phyloP scores from a whole-genome alignment of 2,113 vertebrate species.

The Capreolus pygargus region DNA sequence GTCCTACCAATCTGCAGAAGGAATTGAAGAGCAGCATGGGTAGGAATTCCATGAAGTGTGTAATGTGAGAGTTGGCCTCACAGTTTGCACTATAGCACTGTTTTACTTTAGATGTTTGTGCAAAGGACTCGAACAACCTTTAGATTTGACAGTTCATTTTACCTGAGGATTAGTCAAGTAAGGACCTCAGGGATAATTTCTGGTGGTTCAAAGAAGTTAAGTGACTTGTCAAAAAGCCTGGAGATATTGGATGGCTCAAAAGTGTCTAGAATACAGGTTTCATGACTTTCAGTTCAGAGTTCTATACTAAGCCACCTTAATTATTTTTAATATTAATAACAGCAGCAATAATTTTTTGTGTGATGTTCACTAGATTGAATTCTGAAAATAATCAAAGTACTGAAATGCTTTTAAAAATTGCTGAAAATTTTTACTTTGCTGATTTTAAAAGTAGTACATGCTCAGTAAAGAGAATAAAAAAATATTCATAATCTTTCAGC shows the following conservation, averaged over 20 bases:
- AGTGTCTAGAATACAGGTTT: not conserved
- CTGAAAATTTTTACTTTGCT: not conserved
- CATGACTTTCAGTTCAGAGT: not conserved
- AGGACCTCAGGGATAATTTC: not conserved
- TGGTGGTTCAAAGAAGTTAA: conserved; percentile 14
- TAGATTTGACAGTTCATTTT: not conserved
- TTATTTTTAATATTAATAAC: conserved; percentile 7
- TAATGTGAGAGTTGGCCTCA: not conserved
- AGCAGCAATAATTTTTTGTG: not conserved
- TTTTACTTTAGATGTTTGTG: not conserved
- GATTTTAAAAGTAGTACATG: not conserved
- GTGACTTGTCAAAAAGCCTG: not conserved
- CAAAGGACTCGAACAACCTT: not conserved
- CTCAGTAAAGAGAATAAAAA: not conserved
- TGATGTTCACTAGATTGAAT: not conserved
- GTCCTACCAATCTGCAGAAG: not conserved
- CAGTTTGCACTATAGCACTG: not conserved
- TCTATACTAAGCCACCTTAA: not conserved
- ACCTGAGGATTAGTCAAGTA: not conserved
- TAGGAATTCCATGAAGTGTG: not conserved
- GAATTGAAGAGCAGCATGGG: not conserved
- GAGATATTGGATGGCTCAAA: not conserved
- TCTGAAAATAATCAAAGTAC: not conserved
- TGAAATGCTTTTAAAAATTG: not conserved
- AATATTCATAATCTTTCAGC: not conserved